These are phyloP conservation scores for Fabriciana adippe DNA, from an alignment of 2,888 invertebrate species.

Conservation along the genomic window DNA sequence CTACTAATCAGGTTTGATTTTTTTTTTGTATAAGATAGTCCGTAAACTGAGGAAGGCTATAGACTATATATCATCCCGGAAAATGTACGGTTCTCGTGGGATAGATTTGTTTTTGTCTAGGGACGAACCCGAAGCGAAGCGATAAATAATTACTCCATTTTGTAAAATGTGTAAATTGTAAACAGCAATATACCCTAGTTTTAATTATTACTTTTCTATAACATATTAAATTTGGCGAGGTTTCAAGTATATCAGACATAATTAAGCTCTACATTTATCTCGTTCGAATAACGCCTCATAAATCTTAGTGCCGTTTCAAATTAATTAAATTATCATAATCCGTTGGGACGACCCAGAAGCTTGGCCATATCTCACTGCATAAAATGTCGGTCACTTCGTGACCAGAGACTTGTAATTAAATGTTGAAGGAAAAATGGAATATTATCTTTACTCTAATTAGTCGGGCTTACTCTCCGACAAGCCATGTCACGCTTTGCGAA, in stretches of 20 bases:
- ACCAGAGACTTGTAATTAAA: slow-evolving; percentile 24
- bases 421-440: slow-evolving; percentile 25
- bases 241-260: not conserved
- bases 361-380: slow-evolving; percentile 31
- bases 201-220: too few relatives aligned
- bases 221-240: too few relatives aligned
- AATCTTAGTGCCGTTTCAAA: slow-evolving; percentile 31
- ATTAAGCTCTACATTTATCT: slow-evolving; percentile 13
- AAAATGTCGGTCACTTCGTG: slow-evolving; percentile 31
- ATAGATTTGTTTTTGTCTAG: too few relatives aligned
- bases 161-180: too few relatives aligned
- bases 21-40: too few relatives aligned
- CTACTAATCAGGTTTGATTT: too few relatives aligned
- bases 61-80: too few relatives aligned
- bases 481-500: slow-evolving; percentile 12
- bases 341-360: slow-evolving; percentile 35
- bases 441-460: slow-evolving; percentile 24
- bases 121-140: too few relatives aligned
- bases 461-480: slow-evolving; percentile 12
- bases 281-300: slow-evolving; percentile 18
- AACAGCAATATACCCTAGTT: too few relatives aligned
- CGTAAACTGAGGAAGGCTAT: too few relatives aligned
- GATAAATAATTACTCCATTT: too few relatives aligned
- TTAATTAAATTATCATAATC: slow-evolving; percentile 40
- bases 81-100: too few relatives aligned